Percentiles rank a stretch among this genome's conserved stretches.
phyloP scores from a whole-genome alignment of 2,113 vertebrate species.

The Stigmatopora nigra region DNA sequence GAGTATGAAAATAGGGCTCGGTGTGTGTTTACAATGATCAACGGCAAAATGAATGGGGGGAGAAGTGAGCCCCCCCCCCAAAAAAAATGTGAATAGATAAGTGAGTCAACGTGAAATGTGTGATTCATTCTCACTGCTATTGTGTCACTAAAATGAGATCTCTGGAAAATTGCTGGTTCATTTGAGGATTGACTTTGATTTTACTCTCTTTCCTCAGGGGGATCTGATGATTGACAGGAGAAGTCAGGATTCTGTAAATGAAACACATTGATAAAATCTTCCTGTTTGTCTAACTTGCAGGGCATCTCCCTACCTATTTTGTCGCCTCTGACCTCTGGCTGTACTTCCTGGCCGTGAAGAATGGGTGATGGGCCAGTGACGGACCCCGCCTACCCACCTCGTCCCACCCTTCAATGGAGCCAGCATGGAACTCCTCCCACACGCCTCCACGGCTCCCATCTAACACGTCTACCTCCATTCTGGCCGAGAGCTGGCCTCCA shows the following conservation, averaged over 20 bases:
- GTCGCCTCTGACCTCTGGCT: constrained; percentile 46
- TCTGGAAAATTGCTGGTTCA: not conserved
- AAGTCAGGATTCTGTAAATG: constrained; percentile 27
- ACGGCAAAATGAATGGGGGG: too few relatives aligned
- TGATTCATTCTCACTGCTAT: not conserved
- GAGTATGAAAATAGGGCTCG: not conserved
- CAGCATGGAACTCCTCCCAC: constrained; percentile 78
- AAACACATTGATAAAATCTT: constrained; percentile 22
- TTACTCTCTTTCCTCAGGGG: constrained; percentile 10
- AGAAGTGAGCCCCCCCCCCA: too few relatives aligned
- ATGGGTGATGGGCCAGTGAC: constrained; percentile 86
- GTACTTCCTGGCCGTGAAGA: constrained; percentile 74
- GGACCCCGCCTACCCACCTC: constrained; percentile 67
- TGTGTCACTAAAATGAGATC: not conserved
- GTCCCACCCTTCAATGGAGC: constrained; percentile 82
- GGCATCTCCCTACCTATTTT: constrained; percentile 33
- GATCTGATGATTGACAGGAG: not conserved
- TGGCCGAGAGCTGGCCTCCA: constrained; percentile 71
- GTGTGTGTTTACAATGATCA: not conserved
- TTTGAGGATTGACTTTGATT: not conserved
- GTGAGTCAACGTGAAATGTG: not conserved
- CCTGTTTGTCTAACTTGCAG: not conserved
- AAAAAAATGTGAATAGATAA: not conserved
- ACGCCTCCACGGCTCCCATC: constrained; percentile 60
- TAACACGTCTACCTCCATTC: constrained; percentile 71